These are phyloP conservation scores for Setipinna tenuifilis DNA, from an alignment of 2,797 vertebrate genomes.

Conservation along the genomic window DNA sequence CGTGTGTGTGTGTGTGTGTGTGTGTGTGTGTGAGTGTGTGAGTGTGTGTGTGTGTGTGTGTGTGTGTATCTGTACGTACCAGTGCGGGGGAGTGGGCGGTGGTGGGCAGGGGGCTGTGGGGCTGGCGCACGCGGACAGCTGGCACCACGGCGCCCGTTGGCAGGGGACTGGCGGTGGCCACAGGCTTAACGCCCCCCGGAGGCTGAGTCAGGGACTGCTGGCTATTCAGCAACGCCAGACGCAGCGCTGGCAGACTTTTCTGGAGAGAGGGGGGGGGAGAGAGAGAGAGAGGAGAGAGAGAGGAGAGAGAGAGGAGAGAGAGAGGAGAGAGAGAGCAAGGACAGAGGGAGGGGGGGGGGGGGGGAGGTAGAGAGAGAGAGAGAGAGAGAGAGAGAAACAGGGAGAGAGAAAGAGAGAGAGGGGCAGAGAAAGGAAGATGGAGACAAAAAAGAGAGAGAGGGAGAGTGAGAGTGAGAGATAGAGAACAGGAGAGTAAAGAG, in stretches of 20 bases:
- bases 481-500: too few species aligned
- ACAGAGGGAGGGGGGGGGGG: not conserved
- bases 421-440: not conserved
- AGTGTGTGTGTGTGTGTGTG: too few species aligned
- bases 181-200: conserved; percentile 75
- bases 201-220: conserved; percentile 81
- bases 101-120: conserved; percentile 79
- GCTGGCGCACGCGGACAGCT: conserved; percentile 78
- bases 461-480: too few species aligned
- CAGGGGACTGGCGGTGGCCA: conserved; percentile 62
- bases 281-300: not conserved
- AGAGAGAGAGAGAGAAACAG: too few species aligned
- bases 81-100: conserved; percentile 74
- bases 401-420: too few species aligned
- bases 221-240: conserved; percentile 85
- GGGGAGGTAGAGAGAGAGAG: too few species aligned
- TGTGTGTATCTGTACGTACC: conserved; percentile 70
- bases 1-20: too few species aligned
- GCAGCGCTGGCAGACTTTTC: conserved; percentile 88
- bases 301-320: not conserved
- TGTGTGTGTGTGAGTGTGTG: not conserved
- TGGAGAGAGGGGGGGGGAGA: conserved; percentile 63
- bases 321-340: not conserved
- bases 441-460: too few species aligned
- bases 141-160: conserved; percentile 68